These are phyloP conservation scores for Semicossyphus pulcher DNA, from an alignment of 2,113 vertebrate species.

Conservation along the genomic window DNA sequence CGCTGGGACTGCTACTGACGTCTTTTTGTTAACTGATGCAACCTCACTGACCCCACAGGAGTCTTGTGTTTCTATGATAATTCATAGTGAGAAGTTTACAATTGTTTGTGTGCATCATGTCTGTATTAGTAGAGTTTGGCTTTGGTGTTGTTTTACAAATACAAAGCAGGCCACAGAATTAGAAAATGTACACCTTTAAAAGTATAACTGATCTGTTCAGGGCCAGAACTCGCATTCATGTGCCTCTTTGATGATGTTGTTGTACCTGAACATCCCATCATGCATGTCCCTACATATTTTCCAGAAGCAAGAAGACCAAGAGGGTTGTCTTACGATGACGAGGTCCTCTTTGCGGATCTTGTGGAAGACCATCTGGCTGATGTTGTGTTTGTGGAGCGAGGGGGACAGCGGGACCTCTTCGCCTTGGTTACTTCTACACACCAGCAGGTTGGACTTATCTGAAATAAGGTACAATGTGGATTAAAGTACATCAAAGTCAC, in stretches of 20 bases:
- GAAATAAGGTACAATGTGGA: neutral
- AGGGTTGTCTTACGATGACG: constrained; percentile 85
- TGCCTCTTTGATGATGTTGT: too few species aligned
- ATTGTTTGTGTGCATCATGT: too few species aligned
- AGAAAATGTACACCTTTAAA: too few species aligned
- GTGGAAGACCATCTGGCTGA: constrained; percentile 99
- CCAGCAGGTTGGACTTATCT: constrained; percentile 97
- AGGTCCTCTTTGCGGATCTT: constrained; percentile 97
- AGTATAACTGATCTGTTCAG: too few species aligned
- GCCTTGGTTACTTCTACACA: constrained; percentile 89
- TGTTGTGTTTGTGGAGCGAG: constrained; percentile 87
- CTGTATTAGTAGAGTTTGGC: too few species aligned
- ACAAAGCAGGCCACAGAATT: neutral
- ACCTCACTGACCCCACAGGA: too few species aligned
- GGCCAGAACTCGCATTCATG: too few species aligned
- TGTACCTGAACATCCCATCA: too few species aligned
- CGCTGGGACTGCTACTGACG: neutral
- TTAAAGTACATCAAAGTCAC: neutral
- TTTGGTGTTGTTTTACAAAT: too few species aligned
- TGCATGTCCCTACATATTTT: too few species aligned
- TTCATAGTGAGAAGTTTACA: too few species aligned
- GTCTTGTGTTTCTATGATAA: too few species aligned
- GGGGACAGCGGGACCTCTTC: constrained; percentile 88
- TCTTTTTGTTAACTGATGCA: neutral
- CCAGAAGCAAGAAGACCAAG: neutral